Conservation (phyloP, 2,113 vertebrate genomes). For the Neotoma lepida region DNA sequence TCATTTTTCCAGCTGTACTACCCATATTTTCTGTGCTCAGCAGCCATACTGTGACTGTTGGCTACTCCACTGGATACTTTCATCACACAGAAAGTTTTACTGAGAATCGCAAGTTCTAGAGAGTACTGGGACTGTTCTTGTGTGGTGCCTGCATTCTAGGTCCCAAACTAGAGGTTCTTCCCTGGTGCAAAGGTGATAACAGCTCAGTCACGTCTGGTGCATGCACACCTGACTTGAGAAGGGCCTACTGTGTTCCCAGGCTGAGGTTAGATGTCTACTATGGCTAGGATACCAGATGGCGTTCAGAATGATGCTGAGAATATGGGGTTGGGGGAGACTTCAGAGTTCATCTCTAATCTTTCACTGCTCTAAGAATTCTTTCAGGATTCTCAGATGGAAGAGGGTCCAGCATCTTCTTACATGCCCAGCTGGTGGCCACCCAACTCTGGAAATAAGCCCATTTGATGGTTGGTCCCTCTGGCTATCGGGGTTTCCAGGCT, state of each 20-base stretch:
- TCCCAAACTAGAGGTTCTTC: background rate
- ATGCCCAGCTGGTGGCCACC: background rate
- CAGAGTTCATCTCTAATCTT: background rate
- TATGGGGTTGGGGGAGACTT: background rate
- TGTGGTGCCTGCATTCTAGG: background rate
- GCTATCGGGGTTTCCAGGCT: background rate
- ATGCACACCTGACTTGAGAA: background rate
- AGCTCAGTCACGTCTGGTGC: background rate
- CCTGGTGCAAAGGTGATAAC: background rate
- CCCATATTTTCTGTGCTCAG: background rate
- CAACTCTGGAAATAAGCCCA: background rate
- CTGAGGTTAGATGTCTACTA: background rate
- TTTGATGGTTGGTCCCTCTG: background rate
- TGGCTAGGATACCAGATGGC: background rate
- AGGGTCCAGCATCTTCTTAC: background rate
- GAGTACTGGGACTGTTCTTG: background rate
- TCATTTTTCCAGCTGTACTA: background rate
- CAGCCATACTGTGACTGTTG: background rate
- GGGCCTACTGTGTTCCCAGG: background rate
- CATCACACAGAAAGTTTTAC: background rate
- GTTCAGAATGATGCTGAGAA: background rate
- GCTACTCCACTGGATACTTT: background rate
- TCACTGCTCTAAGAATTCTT: background rate
- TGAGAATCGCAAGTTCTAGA: constrained; percentile 21
- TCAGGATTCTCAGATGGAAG: background rate